Conservation (phyloP, 2,113 vertebrate species). For the Rhineura floridana region DNA sequence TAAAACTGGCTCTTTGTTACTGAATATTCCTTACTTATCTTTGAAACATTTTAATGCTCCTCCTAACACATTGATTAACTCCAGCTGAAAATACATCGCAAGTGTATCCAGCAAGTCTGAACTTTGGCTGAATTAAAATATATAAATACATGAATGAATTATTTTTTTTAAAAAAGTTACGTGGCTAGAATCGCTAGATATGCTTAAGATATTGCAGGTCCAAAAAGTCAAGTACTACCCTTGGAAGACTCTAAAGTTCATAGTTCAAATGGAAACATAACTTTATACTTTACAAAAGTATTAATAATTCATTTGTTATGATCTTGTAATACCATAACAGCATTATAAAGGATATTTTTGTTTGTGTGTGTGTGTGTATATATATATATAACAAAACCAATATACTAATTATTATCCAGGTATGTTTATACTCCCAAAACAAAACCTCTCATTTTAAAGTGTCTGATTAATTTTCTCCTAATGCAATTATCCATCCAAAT, state of each 20-base stretch:
- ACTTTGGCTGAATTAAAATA: background rate
- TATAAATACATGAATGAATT: background rate
- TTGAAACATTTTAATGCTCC: background rate
- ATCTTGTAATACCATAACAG: background rate
- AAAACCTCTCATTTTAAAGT: background rate
- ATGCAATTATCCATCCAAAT: background rate
- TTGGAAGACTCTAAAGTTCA: background rate
- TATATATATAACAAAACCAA: too few species aligned
- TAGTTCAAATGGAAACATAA: background rate
- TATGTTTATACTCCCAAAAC: background rate
- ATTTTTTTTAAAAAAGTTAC: background rate
- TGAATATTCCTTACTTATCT: background rate
- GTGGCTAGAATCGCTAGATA: background rate
- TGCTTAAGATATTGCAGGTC: background rate
- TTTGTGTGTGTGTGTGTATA: too few species aligned
- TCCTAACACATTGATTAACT: background rate
- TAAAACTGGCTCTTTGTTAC: background rate
- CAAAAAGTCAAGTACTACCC: background rate
- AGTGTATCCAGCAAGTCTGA: background rate
- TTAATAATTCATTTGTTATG: background rate
- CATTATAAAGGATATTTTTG: background rate
- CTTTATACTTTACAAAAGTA: background rate
- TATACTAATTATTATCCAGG: background rate
- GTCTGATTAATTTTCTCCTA: background rate
- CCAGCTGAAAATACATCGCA: background rate